Evolutionary conservation across 2,113 vertebrate genomes (phyloP).

Genomic region (Thalassoma bifasciatum): DNA sequence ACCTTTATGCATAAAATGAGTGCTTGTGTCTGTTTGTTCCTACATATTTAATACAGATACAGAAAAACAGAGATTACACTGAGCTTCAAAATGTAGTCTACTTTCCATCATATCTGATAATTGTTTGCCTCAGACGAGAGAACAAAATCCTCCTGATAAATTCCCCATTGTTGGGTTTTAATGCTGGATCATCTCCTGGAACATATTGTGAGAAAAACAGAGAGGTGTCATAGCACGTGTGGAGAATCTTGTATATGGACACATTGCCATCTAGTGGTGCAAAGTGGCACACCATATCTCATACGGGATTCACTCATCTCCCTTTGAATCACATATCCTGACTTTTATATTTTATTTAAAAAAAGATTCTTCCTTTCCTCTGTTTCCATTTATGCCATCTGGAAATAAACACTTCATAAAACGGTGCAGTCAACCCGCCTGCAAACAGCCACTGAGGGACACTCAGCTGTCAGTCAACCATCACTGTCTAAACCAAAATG

Average conservation of each 20-base stretch:
- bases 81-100: constrained; percentile 46
- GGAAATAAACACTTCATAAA: constrained; percentile 42
- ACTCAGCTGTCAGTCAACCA: constrained; percentile 59
- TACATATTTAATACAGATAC: constrained; percentile 5
- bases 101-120: constrained; percentile 64
- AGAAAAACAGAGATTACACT: constrained; percentile 40
- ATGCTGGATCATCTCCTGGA: constrained; percentile 75
- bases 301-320: background rate
- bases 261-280: constrained; percentile 80
- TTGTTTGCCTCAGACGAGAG: constrained; percentile 61
- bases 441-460: constrained; percentile 51
- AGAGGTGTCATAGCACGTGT: background rate
- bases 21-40: background rate
- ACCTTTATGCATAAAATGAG: constrained; percentile 2
- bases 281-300: background rate
- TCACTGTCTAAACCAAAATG: constrained; percentile 53
- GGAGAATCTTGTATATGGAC: constrained; percentile 44
- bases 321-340: constrained; percentile 15
- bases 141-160: constrained; percentile 62
- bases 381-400: constrained; percentile 27
- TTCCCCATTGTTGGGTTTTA: constrained; percentile 69
- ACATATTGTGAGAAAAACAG: constrained; percentile 54
- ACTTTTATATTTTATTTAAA: background rate
- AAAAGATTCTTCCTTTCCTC: constrained; percentile 3
- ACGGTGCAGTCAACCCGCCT: constrained; percentile 10